phyloP scores from a whole-genome alignment of 1,140 invertebrate species.

The Matsumurasca onukii region DNA sequence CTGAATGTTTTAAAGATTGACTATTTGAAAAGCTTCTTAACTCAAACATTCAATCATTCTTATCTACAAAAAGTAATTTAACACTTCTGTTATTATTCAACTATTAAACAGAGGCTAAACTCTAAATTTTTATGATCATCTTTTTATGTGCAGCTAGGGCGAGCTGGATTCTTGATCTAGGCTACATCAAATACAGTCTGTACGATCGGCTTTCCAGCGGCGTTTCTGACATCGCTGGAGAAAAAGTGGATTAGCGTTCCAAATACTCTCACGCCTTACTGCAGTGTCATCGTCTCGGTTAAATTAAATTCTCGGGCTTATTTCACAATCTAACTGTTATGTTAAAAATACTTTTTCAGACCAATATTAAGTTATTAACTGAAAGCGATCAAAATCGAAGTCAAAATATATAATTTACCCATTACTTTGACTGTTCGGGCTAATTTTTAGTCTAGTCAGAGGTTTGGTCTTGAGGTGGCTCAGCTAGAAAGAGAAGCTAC shows the following conservation, averaged over 20 bases:
- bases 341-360: background rate
- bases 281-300: background rate
- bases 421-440: no score
- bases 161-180: constrained; percentile 83
- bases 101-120: no score
- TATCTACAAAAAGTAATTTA: no score
- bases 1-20: no score
- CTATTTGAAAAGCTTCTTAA: no score
- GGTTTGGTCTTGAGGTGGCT: no score
- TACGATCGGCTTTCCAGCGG: constrained; percentile 89
- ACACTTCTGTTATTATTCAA: no score
- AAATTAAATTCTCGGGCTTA: background rate
- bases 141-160: constrained; percentile 83
- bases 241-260: constrained; percentile 99
- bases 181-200: background rate
- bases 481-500: no score
- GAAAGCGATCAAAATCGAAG: constrained; percentile 1
- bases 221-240: constrained; percentile 91
- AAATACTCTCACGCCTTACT: constrained; percentile 58
- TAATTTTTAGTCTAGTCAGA: no score
- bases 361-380: background rate
- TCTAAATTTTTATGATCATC: no score
- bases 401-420: no score
- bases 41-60: no score
- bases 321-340: background rate